Base-by-base conservation (phyloP, 2,113 vertebrate species). In the Paramormyrops kingsleyae region DNA sequence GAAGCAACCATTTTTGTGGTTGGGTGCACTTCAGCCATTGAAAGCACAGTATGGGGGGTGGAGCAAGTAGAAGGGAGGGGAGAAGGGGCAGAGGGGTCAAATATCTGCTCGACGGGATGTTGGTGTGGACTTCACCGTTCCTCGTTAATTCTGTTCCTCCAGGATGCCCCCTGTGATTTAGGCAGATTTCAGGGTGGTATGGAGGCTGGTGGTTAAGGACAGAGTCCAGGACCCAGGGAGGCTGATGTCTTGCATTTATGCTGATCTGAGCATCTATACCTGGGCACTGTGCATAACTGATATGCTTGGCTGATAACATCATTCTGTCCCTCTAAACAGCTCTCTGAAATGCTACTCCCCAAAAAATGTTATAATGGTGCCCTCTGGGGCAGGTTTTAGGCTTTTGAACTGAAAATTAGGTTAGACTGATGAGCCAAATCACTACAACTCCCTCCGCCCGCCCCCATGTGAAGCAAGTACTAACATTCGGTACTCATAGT, bases 241-340 rank as follows among this genome's bases (percentile, higher is more conserved):
- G 46, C 13, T n/a, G 47, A 42, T 39, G 74, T 8, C 47, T 13
- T 59, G 17, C 31, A 19, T 31, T 53, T 87, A 21, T 87, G 86
- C 86, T 87, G 49, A 87, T 87, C 50, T 59, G 86, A 56, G 52
- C 50, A 85, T 85, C 83, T 49, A 12, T 35, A 85, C 86, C 31
- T 87, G 50, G 15, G 49, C 4, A 19, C 24, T 21, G 4, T 17
- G 31, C 27, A 87, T 17, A 53, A 31, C 31, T 56, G 5, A 87
- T 87, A 15, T 56, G n/a, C 52, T 35, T 59, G 50, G 49, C 50
- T 87, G 52, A 17, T 31, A 52, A 52, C 49, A 21, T 31, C 31
- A 52, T 56, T 39, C n/a, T 24, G 4, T 53, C 19, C 12, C 46
- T 44, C 44, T n/a, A 8, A 8, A 3, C 19, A 13, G 9, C 4